A percentile compares a stretch with the other conserved stretches of the same genome.
These are phyloP conservation scores for Corythornis vintsioides DNA, from an alignment of 2,113 vertebrate species.

Conservation along the genomic window DNA sequence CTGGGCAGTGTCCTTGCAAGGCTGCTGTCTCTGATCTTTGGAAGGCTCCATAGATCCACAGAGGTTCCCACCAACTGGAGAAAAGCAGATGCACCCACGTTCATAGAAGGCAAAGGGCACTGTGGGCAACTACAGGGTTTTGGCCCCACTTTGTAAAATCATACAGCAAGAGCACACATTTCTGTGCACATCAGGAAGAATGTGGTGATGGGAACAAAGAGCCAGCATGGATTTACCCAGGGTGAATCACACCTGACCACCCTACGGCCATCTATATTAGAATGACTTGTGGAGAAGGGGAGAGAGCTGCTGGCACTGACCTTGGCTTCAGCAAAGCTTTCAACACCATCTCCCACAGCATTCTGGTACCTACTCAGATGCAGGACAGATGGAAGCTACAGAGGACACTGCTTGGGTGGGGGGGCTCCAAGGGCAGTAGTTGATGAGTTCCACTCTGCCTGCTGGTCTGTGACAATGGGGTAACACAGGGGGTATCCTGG, in stretches of 20 bases:
- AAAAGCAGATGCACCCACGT: neutral
- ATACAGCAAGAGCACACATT: neutral
- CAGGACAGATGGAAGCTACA: too few relatives aligned
- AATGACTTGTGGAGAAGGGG: too few relatives aligned
- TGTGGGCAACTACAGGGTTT: neutral
- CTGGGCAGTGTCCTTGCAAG: neutral
- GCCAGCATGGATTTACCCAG: neutral
- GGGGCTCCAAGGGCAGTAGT: too few relatives aligned
- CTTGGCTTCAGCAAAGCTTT: too few relatives aligned
- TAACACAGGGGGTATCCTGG: neutral
- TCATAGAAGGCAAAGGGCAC: neutral
- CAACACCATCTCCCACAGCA: too few relatives aligned
- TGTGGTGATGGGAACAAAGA: neutral
- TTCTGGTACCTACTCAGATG: too few relatives aligned
- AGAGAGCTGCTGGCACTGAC: too few relatives aligned
- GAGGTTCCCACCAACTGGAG: neutral
- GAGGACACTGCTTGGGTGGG: too few relatives aligned
- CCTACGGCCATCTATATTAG: too few relatives aligned
- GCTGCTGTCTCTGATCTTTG: neutral
- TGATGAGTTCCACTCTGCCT: too few relatives aligned
- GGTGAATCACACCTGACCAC: neutral
- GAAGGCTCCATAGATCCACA: neutral
- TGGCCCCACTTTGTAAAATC: neutral
- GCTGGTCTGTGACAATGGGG: too few relatives aligned
- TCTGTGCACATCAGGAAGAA: neutral